Evolutionary conservation across 1,140 invertebrate species (phyloP).

Genomic region (Stegodyphus mimosarum): DNA sequence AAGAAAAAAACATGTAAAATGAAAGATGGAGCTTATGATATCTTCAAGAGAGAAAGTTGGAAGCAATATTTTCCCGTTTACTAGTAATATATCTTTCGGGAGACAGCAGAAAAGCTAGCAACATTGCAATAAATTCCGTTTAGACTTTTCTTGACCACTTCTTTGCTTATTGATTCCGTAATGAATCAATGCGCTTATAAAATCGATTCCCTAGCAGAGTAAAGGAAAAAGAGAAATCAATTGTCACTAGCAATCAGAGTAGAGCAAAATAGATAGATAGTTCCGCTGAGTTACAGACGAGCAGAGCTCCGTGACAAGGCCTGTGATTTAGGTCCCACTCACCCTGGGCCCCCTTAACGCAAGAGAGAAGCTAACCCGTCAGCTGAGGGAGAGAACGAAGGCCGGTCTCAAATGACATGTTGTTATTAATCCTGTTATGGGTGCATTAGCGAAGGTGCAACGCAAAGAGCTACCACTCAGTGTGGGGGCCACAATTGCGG

Average conservation of each 20-base stretch:
- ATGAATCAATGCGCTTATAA: slow-evolving; percentile 57
- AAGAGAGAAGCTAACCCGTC: slow-evolving; percentile 3
- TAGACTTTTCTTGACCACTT: no score
- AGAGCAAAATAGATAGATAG: slow-evolving; percentile 39
- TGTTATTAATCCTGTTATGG: slow-evolving; percentile 61
- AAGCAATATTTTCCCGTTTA: no score
- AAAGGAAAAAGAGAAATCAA: slow-evolving; percentile 51
- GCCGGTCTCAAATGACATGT: slow-evolving; percentile 35
- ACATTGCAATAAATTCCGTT: no score
- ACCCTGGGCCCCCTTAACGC: slow-evolving; percentile 8
- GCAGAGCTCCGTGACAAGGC: slow-evolving; percentile 46
- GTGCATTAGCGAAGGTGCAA: slow-evolving; percentile 60
- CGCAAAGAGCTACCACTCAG: slow-evolving; percentile 31
- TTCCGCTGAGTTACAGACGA: slow-evolving; percentile 47
- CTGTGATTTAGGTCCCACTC: slow-evolving; percentile 55
- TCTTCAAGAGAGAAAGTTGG: no score
- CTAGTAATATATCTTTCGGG: no score
- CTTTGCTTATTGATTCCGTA: slow-evolving; percentile 29
- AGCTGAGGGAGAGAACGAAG: not conserved
- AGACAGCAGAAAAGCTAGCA: no score
- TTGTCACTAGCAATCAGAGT: slow-evolving; percentile 57
- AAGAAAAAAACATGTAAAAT: no score
- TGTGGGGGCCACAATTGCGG: slow-evolving; percentile 1
- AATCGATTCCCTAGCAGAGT: slow-evolving; percentile 28
- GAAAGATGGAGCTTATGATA: no score